These are phyloP conservation scores for Ridgeia piscesae DNA, from an alignment of 1,140 invertebrate species.

Conservation along the genomic window DNA sequence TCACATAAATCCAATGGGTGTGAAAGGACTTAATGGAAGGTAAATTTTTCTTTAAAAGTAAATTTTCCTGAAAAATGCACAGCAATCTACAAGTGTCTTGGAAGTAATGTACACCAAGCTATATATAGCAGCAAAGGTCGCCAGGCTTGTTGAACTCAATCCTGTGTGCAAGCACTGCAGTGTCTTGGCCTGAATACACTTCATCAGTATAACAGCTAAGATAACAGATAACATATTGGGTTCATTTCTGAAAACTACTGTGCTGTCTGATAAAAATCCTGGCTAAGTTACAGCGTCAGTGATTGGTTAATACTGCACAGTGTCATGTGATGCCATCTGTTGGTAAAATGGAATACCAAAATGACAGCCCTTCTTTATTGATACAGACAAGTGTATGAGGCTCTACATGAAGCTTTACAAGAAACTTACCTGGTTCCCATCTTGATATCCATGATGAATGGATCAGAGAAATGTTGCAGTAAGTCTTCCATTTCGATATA, in stretches of 20 bases:
- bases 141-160: neutral
- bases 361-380: too few relatives aligned
- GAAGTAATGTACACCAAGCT: neutral
- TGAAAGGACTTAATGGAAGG: neutral
- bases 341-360: too few relatives aligned
- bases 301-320: too few relatives aligned
- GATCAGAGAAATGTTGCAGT: conserved; percentile 85
- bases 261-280: too few relatives aligned
- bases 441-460: conserved; percentile 96
- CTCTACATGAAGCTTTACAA: conserved; percentile 6
- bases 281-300: too few relatives aligned
- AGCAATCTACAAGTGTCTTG: neutral
- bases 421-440: conserved; percentile 66
- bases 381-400: neutral
- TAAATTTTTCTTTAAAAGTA: neutral
- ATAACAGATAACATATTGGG: too few relatives aligned
- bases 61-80: neutral
- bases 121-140: neutral
- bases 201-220: too few relatives aligned
- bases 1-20: too few relatives aligned
- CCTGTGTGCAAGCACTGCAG: neutral
- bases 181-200: neutral
- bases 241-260: too few relatives aligned
- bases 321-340: too few relatives aligned
- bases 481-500: conserved; percentile 93